phyloP scores from a whole-genome alignment of 2,113 vertebrate species.

The Rana temporaria region DNA sequence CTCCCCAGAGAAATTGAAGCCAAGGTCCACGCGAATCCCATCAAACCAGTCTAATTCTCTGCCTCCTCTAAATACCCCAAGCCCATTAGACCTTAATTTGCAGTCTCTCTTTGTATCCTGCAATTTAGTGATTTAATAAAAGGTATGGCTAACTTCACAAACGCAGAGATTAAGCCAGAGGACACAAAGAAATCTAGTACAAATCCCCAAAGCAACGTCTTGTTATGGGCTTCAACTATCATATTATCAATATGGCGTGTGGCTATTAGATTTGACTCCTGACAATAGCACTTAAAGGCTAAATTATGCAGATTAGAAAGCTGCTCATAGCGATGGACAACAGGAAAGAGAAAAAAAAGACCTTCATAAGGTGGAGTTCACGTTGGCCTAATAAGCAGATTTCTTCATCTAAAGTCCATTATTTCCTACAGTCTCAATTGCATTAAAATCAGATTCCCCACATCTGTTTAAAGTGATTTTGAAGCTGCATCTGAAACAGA shows the following conservation, averaged over 20 bases:
- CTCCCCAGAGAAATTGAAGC: conserved; percentile 1
- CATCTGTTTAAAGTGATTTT: too few relatives aligned
- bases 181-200: conserved; percentile 37
- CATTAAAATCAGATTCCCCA: not conserved
- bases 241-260: conserved; percentile 25
- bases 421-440: not conserved
- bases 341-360: not conserved
- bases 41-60: conserved; percentile 13
- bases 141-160: conserved; percentile 51
- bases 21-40: conserved; percentile 28
- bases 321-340: not conserved
- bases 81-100: conserved; percentile 38
- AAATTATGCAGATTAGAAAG: not conserved
- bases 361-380: not conserved
- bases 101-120: conserved; percentile 42
- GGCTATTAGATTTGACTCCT: not conserved
- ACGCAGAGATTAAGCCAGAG: conserved; percentile 49
- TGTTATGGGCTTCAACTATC: conserved; percentile 41
- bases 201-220: conserved; percentile 57
- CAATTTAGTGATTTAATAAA: conserved; percentile 53
- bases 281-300: not conserved
- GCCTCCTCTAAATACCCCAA: not conserved
- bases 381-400: not conserved
- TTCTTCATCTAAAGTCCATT: not conserved
- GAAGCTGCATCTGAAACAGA: too few relatives aligned